phyloP scores from a whole-genome alignment of 2,113 vertebrate genomes.

The Platysteira castanea region DNA sequence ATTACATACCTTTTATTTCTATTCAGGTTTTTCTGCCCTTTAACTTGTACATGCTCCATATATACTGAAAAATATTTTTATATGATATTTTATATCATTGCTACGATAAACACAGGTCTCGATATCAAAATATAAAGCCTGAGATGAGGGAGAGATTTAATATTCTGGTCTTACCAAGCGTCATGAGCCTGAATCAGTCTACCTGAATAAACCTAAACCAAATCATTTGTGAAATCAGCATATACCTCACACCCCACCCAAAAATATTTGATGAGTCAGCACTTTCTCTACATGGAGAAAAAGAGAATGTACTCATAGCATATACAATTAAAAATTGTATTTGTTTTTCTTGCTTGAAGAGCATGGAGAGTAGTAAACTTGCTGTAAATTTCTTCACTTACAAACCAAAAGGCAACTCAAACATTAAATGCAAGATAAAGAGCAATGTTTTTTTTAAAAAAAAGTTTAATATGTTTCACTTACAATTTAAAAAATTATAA shows the following conservation, averaged over 20 bases:
- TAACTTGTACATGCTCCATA: neutral
- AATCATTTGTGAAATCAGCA: neutral
- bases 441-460: neutral
- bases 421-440: neutral
- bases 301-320: accelerated
- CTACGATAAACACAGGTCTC: neutral
- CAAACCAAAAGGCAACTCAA: neutral
- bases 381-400: neutral
- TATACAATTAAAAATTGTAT: neutral
- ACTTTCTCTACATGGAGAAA: neutral
- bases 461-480: neutral
- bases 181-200: neutral
- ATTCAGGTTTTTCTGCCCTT: neutral
- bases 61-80: neutral
- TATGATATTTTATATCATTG: neutral
- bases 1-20: neutral
- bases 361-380: neutral
- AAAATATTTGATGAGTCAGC: neutral
- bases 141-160: neutral
- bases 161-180: neutral
- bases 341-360: neutral
- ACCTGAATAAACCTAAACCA: neutral
- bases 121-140: neutral
- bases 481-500: neutral
- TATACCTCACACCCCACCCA: neutral